These are phyloP conservation scores for Platanista minor DNA, from an alignment of 2,113 vertebrate genomes.

Conservation along the genomic window DNA sequence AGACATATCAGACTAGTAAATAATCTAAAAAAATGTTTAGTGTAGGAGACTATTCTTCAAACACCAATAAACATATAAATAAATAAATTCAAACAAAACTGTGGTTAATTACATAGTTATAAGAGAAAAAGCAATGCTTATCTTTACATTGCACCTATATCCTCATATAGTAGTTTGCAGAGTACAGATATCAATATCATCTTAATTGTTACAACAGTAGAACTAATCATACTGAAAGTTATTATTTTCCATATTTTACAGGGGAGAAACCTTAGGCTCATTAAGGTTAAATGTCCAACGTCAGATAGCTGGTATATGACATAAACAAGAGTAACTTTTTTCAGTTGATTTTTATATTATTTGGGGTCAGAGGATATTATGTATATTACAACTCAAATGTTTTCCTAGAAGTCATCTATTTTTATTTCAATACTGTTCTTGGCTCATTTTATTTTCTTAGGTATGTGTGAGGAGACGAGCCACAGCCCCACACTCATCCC, in stretches of 20 bases:
- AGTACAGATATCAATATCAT: neutral
- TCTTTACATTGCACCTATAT: neutral
- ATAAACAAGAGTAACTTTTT: neutral
- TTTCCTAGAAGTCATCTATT: constrained; percentile 11
- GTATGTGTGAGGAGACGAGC: neutral
- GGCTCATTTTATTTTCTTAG: constrained; percentile 15
- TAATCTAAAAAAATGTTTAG: neutral
- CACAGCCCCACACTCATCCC: neutral
- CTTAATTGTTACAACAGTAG: neutral
- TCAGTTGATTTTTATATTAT: neutral
- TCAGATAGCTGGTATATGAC: neutral
- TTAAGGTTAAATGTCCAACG: neutral
- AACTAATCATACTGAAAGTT: neutral
- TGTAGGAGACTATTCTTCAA: neutral
- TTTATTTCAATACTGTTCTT: neutral
- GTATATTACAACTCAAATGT: neutral
- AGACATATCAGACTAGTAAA: neutral
- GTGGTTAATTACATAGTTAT: neutral
- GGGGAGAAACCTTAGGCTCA: neutral
- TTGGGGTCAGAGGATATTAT: neutral
- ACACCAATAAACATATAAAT: neutral
- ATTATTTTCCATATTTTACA: neutral
- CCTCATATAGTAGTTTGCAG: neutral
- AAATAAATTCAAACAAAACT: neutral
- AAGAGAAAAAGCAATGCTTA: neutral